Base-by-base conservation (phyloP, 2,888 invertebrate genomes). In the Argyresthia goedartella region DNA sequence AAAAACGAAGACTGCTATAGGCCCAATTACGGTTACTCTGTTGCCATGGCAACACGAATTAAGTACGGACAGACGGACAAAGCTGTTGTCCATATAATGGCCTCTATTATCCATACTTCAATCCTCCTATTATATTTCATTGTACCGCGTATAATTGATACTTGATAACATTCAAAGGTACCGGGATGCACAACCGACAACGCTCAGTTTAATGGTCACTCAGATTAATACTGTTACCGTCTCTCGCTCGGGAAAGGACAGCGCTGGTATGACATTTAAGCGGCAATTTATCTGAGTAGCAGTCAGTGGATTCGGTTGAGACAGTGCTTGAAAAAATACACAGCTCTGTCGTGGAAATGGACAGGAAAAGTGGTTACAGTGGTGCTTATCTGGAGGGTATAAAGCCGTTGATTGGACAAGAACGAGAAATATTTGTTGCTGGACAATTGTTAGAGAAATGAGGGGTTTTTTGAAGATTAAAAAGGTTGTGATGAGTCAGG, bases 1-100 rank as follows among this genome's bases (percentile, higher is more conserved):
- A 25, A 25, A 25, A 25, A 25, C 6, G 3, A 4, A 4, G 14
- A 44, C 14, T 15, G 14, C 14, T 44, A 4, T 36, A n/a, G 0
- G 11, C 53, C 55, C 58, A 59, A 61, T 59, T 59, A 60, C 52
- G 54, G 54, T 9, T 9, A 8, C 55, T 52, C 39, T 55, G 74
- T 76, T 66, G 56, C 72, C 59, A 77, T 71, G 67, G 63, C 54
- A 57, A 60, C 65, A 59, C 67, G 72, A 25, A 73, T 71, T 70
- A 73, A 63, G 25, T 6, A 16, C 36, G 61, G 66, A 53, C 53
- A 56, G 51, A 59, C 57, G 53, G 57, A 63, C 67, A 68, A 69
- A 72, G 61, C 63, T 61, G 68, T n/a, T 33, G 67, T 62, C 66
- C 65, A 61, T 61, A 57, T 66, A 70, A 68, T 65, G 66, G 72